phyloP scores from a whole-genome alignment of 2,113 vertebrate species.

The Misgurnus anguillicaudatus region DNA sequence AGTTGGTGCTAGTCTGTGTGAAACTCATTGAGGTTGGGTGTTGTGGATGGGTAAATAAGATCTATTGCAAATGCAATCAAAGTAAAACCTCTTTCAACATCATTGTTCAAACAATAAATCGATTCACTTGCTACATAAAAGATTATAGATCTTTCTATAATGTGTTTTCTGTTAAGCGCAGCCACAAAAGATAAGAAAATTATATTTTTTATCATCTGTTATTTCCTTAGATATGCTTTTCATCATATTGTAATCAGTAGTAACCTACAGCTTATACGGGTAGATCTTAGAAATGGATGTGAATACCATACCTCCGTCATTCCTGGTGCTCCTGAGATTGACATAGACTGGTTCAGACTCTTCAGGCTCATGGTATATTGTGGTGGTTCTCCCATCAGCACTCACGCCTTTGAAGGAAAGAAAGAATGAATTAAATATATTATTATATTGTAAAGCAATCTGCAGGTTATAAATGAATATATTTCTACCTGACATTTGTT shows the following conservation, averaged over 20 bases:
- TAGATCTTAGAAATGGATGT: neutral
- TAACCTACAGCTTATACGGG: too few relatives aligned
- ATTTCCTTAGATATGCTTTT: too few relatives aligned
- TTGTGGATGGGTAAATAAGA: too few relatives aligned
- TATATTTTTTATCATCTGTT: too few relatives aligned
- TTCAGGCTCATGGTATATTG: neutral
- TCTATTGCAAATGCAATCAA: too few relatives aligned
- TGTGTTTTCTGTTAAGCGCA: too few relatives aligned
- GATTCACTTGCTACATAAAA: too few relatives aligned
- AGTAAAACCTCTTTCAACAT: too few relatives aligned
- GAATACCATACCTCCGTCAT: slow-evolving; percentile 10
- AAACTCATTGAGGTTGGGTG: neutral
- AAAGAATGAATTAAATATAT: neutral
- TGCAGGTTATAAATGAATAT: neutral
- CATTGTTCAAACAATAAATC: too few relatives aligned
- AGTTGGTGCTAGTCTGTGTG: neutral
- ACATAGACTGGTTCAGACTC: slow-evolving; percentile 32
- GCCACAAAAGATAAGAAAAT: too few relatives aligned
- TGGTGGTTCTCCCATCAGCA: neutral
- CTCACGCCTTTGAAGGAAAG: neutral
- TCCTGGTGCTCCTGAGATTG: slow-evolving; percentile 10
- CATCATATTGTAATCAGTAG: too few relatives aligned
- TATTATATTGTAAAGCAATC: neutral
- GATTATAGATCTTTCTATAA: too few relatives aligned
- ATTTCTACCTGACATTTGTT: slow-evolving; percentile 26